A percentile compares a stretch with the other conserved stretches of the same genome.
These are phyloP conservation scores for Zalophus californianus DNA, from an alignment of 2,797 vertebrate species.

Conservation along the genomic window DNA sequence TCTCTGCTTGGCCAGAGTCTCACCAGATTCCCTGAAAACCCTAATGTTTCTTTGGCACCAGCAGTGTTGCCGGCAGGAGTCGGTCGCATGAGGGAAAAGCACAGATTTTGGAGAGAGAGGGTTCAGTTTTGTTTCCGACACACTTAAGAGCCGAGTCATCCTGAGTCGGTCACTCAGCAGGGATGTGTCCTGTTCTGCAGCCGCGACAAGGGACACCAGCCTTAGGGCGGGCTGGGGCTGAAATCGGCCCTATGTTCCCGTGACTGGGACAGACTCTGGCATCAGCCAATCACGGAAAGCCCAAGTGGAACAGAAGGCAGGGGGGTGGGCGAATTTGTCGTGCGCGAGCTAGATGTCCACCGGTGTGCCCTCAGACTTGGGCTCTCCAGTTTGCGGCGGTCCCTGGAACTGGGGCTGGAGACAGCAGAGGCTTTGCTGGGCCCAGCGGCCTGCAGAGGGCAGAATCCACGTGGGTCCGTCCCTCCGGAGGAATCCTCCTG, in stretches of 20 bases:
- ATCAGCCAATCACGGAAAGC: not conserved
- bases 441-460: not conserved
- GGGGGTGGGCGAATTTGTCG: too few relatives aligned
- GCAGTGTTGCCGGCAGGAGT: not conserved
- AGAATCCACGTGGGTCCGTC: not conserved
- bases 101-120: not conserved
- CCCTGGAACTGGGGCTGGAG: too few relatives aligned
- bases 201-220: not conserved
- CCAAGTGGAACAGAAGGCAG: too few relatives aligned
- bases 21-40: not conserved
- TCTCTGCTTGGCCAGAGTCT: not conserved
- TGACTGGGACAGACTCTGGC: not conserved
- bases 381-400: not conserved
- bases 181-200: not conserved
- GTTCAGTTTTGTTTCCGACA: not conserved
- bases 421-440: not conserved
- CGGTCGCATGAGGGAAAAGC: not conserved
- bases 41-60: not conserved
- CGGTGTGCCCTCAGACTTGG: fast-evolving
- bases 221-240: not conserved
- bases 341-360: not conserved
- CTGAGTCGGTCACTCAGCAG: not conserved
- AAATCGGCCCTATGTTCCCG: too few relatives aligned
- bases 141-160: fast-evolving
- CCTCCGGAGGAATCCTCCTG: not conserved